phyloP scores from a whole-genome alignment of 1,140 invertebrate genomes.

The Drosophila albomicans region DNA sequence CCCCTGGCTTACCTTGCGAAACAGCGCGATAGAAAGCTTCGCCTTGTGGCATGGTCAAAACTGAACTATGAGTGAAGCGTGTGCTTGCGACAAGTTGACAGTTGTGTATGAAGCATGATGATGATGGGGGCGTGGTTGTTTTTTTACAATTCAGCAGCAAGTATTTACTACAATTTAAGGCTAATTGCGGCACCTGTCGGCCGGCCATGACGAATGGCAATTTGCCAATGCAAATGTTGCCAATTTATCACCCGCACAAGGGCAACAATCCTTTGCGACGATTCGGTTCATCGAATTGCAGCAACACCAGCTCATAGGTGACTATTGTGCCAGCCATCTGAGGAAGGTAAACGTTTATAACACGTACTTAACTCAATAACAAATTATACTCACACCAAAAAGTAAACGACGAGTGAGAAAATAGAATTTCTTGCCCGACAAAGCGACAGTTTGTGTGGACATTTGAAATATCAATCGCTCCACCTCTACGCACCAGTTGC shows the following conservation, averaged over 20 bases:
- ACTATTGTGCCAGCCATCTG: conserved; percentile 88
- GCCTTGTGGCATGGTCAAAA: conserved; percentile 63
- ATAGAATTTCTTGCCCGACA: conserved; percentile 89
- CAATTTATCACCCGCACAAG: conserved; percentile 59
- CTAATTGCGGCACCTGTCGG: conserved; percentile 69
- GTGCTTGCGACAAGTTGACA: conserved; percentile 8
- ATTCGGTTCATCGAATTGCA: conserved; percentile 86
- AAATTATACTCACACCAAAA: conserved; percentile 86
- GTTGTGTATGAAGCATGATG: too few species aligned
- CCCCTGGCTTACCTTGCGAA: conserved; percentile 54
- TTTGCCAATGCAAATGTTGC: conserved; percentile 6
- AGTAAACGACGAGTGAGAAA: conserved; percentile 87
- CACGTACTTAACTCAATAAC: conserved; percentile 49
- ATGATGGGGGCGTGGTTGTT: conserved; percentile 49
- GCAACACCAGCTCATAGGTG: conserved; percentile 89
- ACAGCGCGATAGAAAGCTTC: conserved; percentile 71
- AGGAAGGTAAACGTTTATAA: not conserved
- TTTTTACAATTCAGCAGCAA: conserved; percentile 55
- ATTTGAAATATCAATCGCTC: conserved; percentile 81
- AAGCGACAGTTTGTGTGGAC: conserved; percentile 85
- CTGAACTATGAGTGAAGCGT: conserved; percentile 37
- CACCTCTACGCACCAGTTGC: conserved; percentile 86
- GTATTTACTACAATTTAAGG: conserved; percentile 53
- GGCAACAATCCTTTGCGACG: conserved; percentile 68
- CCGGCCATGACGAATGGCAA: conserved; percentile 67